Evolutionary conservation across 2,797 vertebrate genomes (phyloP).

Genomic region (Diceros bicornis): DNA sequence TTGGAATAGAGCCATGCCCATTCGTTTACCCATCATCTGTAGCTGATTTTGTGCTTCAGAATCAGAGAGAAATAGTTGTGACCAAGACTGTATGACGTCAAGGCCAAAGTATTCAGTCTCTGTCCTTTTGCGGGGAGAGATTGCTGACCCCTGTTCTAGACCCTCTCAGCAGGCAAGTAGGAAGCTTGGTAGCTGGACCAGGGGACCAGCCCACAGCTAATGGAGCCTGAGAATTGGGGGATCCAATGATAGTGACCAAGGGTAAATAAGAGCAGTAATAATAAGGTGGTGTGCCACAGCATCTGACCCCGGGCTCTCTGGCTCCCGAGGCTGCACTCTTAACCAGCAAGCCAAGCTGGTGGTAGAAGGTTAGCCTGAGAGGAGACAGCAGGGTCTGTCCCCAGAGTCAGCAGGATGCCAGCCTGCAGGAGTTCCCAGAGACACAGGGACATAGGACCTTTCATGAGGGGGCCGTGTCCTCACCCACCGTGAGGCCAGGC

Average conservation of each 20-base stretch:
- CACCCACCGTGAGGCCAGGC: background rate
- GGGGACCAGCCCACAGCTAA: background rate
- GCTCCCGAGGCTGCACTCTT: background rate
- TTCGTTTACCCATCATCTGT: background rate
- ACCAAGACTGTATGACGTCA: background rate
- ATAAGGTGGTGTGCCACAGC: background rate
- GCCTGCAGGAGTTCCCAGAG: background rate
- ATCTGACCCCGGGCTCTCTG: background rate
- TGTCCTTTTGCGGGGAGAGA: background rate
- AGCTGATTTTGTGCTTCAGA: background rate
- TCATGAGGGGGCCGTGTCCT: background rate
- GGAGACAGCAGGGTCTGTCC: background rate
- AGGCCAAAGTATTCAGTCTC: background rate
- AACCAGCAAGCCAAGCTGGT: background rate
- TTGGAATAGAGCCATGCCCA: background rate
- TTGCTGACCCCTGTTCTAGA: background rate
- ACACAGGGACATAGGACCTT: background rate
- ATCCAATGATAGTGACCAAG: background rate
- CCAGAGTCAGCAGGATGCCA: background rate
- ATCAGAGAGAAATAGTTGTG: background rate
- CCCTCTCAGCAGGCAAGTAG: background rate
- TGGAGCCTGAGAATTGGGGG: background rate
- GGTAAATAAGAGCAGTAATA: background rate
- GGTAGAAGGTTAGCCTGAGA: background rate
- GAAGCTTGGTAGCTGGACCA: background rate